Base-by-base conservation (phyloP, 2,113 vertebrate species). In the Takifugu flavidus region DNA sequence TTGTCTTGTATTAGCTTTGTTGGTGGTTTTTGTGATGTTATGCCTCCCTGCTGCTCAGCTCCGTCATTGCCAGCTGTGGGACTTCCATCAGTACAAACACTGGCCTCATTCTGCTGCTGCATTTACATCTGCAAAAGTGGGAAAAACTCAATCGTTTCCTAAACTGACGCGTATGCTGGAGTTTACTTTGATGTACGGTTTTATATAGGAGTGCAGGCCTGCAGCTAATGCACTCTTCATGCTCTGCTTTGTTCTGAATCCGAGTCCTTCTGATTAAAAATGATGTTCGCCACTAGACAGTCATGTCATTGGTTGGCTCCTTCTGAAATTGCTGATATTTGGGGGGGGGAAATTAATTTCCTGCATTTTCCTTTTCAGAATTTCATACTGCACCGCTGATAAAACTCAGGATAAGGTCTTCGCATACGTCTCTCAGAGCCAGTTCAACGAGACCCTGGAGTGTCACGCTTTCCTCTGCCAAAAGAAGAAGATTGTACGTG, bases 351-450 rank as follows among this genome's bases (percentile, higher is more conserved):
- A 10, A 39, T 10, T 10, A 39, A 11, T 10, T 10, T 39, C 34
- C 34, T 39, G 34, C 8, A 10, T 39, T 46, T 49, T 6, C 14
- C 29, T 43, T 66, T 74, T 2, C 84, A 96, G 95, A 89, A 96
- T 96, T 74, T 96, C 95, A 1, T 96, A 96, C 84, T 96, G 95
- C 86, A 95, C 94, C 14, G 94, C 94, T 25, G 95, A 96, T 84
- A 96, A 95, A 89, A 92, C 93, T 86, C 94, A 96, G 87, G 94
- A 95, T 84, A 96, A 96, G 69, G 94, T 96, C 52, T 96, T 96
- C 5, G 95, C 95, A 13, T 95, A 96, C 0, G 88, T 96, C 71
- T 94, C 93, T 2, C 95, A 95, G 89, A 94, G 93, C 87, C 91
- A 89, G 78, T 91, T 92, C 75, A 96, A 87, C 0, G 93, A 94